Evolutionary conservation across 2,113 vertebrate species (phyloP).

Genomic region (Megalops atlanticus): DNA sequence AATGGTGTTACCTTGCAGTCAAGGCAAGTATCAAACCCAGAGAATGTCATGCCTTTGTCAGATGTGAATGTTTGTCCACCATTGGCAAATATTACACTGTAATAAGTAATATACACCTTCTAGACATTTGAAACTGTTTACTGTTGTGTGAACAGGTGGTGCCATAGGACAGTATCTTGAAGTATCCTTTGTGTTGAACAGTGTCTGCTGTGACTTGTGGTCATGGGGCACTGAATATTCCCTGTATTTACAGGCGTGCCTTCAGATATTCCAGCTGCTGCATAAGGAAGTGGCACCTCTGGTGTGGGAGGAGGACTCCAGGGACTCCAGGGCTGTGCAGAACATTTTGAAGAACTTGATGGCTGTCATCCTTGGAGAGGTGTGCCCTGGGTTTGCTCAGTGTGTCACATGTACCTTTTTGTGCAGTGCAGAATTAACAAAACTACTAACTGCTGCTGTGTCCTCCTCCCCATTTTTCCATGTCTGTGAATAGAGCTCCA

Average conservation of each 20-base stretch:
- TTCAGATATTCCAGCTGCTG: slow-evolving; percentile 81
- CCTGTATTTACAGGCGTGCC: slow-evolving; percentile 72
- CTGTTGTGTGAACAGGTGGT: not conserved
- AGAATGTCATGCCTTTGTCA: not conserved
- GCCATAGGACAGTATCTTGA: not conserved
- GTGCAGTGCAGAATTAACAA: not conserved
- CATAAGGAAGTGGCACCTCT: slow-evolving; percentile 64
- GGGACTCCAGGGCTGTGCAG: slow-evolving; percentile 52
- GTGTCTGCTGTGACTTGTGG: not conserved
- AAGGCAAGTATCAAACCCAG: slow-evolving; percentile 67
- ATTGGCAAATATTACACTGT: no score
- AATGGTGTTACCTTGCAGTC: slow-evolving; percentile 66
- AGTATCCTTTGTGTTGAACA: not conserved
- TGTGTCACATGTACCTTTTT: not conserved
- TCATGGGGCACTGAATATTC: not conserved
- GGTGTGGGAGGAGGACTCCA: slow-evolving; percentile 58
- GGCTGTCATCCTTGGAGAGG: slow-evolving; percentile 72
- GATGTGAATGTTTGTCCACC: no score
- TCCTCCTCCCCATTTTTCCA: not conserved
- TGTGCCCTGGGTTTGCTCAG: slow-evolving; percentile 43
- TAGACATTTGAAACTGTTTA: not conserved
- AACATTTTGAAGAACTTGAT: slow-evolving; percentile 75
- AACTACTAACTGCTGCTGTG: not conserved
- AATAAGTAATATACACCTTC: no score
- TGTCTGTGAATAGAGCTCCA: slow-evolving; percentile 58